These are phyloP conservation scores for Cololabis saira DNA, from an alignment of 2,113 vertebrate species.

Conservation along the genomic window DNA sequence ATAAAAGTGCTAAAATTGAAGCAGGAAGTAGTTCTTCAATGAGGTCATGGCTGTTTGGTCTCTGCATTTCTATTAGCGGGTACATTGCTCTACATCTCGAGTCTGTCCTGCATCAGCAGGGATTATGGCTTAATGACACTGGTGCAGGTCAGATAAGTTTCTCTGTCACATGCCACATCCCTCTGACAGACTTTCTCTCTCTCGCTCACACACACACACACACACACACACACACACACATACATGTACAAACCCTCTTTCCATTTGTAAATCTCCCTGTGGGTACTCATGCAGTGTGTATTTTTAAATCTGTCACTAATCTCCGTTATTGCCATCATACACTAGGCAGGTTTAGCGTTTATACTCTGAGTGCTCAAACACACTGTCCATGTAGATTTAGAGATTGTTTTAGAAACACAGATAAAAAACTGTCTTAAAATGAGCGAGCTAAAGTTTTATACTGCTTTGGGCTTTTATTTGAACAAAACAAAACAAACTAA, in stretches of 20 bases:
- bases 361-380: slow-evolving; percentile 19
- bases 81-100: slow-evolving; percentile 23
- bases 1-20: slow-evolving; percentile 51
- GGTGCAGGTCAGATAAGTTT: slow-evolving; percentile 43
- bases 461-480: not conserved
- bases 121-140: slow-evolving; percentile 46
- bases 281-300: slow-evolving; percentile 62
- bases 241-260: slow-evolving; percentile 16
- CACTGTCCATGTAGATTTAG: not conserved
- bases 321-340: slow-evolving; percentile 65
- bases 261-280: slow-evolving; percentile 59
- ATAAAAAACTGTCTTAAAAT: not conserved
- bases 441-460: not conserved
- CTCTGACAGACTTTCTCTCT: slow-evolving; percentile 4
- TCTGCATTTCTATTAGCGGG: slow-evolving; percentile 35
- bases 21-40: slow-evolving; percentile 38
- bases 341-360: slow-evolving; percentile 51
- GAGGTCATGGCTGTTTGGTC: slow-evolving; percentile 42
- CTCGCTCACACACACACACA: slow-evolving; percentile 21
- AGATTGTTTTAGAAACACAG: not conserved
- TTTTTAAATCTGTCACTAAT: slow-evolving; percentile 71
- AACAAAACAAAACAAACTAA: not conserved
- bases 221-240: slow-evolving; percentile 1
- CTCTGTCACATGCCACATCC: slow-evolving; percentile 22
- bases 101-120: slow-evolving; percentile 24